These are phyloP conservation scores for Danaus chrysippus DNA, from an alignment of 2,888 invertebrate species.

Conservation along the genomic window DNA sequence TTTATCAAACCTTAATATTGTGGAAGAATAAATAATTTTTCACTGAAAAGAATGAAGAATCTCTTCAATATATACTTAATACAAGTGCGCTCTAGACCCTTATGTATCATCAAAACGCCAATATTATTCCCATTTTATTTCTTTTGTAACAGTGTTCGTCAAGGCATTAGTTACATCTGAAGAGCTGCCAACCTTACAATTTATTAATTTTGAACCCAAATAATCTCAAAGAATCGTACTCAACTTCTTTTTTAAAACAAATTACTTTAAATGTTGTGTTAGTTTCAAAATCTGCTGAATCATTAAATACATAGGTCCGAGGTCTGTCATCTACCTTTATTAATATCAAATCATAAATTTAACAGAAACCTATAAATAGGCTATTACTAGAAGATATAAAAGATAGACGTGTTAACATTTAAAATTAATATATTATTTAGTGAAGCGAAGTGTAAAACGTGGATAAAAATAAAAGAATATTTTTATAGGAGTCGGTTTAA, in stretches of 20 bases:
- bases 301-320: too few relatives aligned
- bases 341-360: conserved; percentile 18
- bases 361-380: conserved; percentile 19
- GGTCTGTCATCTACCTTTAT: neutral
- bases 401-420: conserved; percentile 20
- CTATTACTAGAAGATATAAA: conserved; percentile 20
- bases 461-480: neutral
- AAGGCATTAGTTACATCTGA: too few relatives aligned
- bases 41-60: neutral
- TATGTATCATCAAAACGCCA: conserved; percentile 4
- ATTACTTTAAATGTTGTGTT: too few relatives aligned
- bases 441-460: too few relatives aligned
- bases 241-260: too few relatives aligned
- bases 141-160: neutral
- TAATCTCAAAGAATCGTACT: too few relatives aligned
- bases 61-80: conserved; percentile 4
- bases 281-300: too few relatives aligned
- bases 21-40: too few relatives aligned
- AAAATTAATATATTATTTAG: neutral
- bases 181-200: too few relatives aligned
- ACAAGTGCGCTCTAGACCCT: neutral
- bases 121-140: neutral
- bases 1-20: too few relatives aligned
- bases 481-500: neutral
- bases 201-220: too few relatives aligned